Conservation (phyloP, 1,140 invertebrate species). For the Bombus balteatus region DNA sequence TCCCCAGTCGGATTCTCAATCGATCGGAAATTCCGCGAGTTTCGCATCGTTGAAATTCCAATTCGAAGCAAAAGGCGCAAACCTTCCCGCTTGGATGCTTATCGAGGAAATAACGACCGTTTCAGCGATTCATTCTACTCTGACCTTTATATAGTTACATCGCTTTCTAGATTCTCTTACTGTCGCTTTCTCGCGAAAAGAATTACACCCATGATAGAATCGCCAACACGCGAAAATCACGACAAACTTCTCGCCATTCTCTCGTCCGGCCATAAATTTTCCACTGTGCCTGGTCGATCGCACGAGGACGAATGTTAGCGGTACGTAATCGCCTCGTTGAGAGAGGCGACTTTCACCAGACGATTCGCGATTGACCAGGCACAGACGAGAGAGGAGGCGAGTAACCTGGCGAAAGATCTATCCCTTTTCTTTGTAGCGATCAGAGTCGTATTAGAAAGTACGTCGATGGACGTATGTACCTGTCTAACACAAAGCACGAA, state of each 20-base stretch:
- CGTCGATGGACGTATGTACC: constrained; percentile 10
- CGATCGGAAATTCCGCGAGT: background rate
- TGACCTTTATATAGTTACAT: background rate
- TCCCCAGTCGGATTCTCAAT: background rate
- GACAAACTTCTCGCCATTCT: background rate
- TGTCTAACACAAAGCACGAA: constrained; percentile 14
- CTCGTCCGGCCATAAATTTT: constrained; percentile 18
- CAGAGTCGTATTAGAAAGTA: constrained; percentile 34
- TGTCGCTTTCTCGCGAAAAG: background rate
- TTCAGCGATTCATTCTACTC: background rate
- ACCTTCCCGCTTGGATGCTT: background rate
- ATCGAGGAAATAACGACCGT: background rate
- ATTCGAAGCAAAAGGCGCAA: background rate
- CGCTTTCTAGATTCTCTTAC: background rate
- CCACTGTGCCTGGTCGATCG: background rate
- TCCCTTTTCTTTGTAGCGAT: background rate
- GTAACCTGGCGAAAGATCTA: constrained; percentile 11
- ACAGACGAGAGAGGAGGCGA: background rate
- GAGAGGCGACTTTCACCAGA: constrained; percentile 29
- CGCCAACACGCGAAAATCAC: background rate
- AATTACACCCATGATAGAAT: too few relatives aligned
- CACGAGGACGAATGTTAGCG: constrained; percentile 6
- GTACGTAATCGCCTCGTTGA: background rate
- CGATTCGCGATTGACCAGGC: constrained; percentile 26
- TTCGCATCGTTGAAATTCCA: background rate